Conservation (phyloP, 1,140 invertebrate species). For the silkworm (Bombyx mori) region ASM3026992v2 NC_085125.1:5579001-5579500, state of each 20-base stretch:
- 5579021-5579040: slow-evolving; percentile 46
- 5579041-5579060: slow-evolving; percentile 59
- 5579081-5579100: slow-evolving; percentile 8
- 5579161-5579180: no score
- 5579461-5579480: slow-evolving; percentile 43
- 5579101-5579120: not conserved
- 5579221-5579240: no score
- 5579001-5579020: slow-evolving; percentile 52
- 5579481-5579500: slow-evolving; percentile 54
- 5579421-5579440: slow-evolving; percentile 72
- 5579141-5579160: no score
- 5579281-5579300: slow-evolving; percentile 15
- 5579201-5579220: no score
- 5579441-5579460: slow-evolving; percentile 71
- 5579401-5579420: slow-evolving; percentile 68
- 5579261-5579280: slow-evolving; percentile 2
- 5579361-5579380: slow-evolving; percentile 74
- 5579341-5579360: slow-evolving; percentile 58
- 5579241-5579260: no score
- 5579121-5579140: not conserved
- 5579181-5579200: no score
- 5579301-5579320: slow-evolving; percentile 65
- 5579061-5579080: slow-evolving; percentile 39
- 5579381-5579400: slow-evolving; percentile 73
- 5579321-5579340: slow-evolving; percentile 55